Conservation (phyloP, 2,888 invertebrate species). For the Rosalia funebris region DNA sequence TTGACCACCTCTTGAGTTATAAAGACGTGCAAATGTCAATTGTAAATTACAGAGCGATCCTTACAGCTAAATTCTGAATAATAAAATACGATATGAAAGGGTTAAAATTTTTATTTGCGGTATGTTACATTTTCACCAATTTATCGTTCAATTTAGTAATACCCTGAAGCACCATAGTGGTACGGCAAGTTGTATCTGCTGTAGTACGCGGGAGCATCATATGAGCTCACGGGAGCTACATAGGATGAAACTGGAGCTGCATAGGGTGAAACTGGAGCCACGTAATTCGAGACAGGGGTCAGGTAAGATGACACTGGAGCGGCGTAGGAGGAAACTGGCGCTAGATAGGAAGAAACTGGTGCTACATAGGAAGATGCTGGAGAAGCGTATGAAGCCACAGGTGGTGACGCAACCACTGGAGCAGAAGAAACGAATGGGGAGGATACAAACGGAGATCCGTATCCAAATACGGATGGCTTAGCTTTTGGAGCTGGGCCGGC, state of each 20-base stretch:
- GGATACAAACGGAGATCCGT: not conserved
- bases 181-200: not conserved
- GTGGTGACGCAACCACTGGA: not conserved
- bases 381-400: not conserved
- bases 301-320: not conserved
- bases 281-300: not conserved
- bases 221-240: not conserved
- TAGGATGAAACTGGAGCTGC: not conserved
- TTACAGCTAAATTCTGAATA: not conserved
- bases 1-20: too few relatives aligned
- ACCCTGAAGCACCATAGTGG: not conserved
- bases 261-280: not conserved
- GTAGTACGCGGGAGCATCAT: not conserved
- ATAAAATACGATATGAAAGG: not conserved
- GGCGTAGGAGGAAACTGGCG: not conserved
- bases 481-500: not conserved
- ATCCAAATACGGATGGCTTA: not conserved
- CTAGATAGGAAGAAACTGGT: not conserved
- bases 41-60: too few relatives aligned
- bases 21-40: too few relatives aligned
- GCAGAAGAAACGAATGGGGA: not conserved
- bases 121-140: not conserved
- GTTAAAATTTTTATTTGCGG: not conserved
- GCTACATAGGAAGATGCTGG: not conserved
- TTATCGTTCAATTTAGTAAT: not conserved